These are phyloP conservation scores for Gadopsis bispinosus DNA, from an alignment of 2,797 vertebrate species.

Conservation along the genomic window DNA sequence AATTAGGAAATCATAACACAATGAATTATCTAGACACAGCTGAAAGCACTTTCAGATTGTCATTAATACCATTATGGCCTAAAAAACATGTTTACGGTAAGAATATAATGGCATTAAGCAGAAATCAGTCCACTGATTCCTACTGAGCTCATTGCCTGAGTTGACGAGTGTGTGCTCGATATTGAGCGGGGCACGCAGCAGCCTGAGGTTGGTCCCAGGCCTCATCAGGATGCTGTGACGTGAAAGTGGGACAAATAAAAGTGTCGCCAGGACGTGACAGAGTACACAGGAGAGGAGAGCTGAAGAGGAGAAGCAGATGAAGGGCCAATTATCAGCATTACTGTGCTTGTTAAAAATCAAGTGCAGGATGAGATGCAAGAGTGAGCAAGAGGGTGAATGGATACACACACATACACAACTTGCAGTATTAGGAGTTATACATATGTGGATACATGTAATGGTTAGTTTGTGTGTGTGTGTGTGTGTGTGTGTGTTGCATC, in stretches of 20 bases:
- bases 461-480: slow-evolving; percentile 1
- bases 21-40: slow-evolving; percentile 61
- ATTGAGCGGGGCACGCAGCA: slow-evolving; percentile 36
- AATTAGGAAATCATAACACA: slow-evolving; percentile 69
- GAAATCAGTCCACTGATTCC: slow-evolving; percentile 46
- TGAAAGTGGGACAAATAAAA: slow-evolving; percentile 66
- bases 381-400: slow-evolving; percentile 17
- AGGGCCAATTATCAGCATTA: slow-evolving; percentile 56
- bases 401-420: slow-evolving; percentile 5
- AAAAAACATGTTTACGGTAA: slow-evolving; percentile 44
- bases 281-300: slow-evolving; percentile 50
- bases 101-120: slow-evolving; percentile 49
- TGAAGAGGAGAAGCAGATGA: slow-evolving; percentile 42
- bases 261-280: slow-evolving; percentile 46
- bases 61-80: slow-evolving; percentile 57
- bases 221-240: slow-evolving; percentile 55
- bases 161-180: slow-evolving; percentile 42
- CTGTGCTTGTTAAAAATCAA: slow-evolving; percentile 50
- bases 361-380: slow-evolving; percentile 19
- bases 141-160: slow-evolving; percentile 33
- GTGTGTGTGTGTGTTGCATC: slow-evolving; percentile 22
- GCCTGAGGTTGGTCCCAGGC: slow-evolving; percentile 53
- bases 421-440: neutral
- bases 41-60: slow-evolving; percentile 49
- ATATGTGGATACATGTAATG: slow-evolving; percentile 19